phyloP scores from a whole-genome alignment of 2,113 vertebrate genomes.

The Carassius gibelio region DNA sequence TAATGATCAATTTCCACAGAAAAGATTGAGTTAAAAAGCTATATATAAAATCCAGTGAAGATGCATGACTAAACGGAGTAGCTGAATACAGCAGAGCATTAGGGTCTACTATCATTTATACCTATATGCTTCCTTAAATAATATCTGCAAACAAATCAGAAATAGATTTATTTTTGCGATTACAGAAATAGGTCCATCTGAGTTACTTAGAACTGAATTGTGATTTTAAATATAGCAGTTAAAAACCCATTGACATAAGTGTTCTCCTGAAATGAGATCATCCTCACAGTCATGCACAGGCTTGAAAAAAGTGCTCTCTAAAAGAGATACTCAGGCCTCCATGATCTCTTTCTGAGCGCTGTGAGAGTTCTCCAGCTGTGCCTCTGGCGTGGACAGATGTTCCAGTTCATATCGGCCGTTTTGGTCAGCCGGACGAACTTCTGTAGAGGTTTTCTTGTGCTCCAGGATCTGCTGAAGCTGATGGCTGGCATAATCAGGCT shows the following conservation, averaged over 20 bases:
- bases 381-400: slow-evolving; percentile 85
- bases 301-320: neutral
- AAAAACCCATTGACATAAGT: neutral
- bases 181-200: neutral
- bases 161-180: neutral
- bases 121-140: neutral
- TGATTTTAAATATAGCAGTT: neutral
- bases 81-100: neutral
- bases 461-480: slow-evolving; percentile 94
- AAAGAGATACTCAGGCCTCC: slow-evolving; percentile 64
- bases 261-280: neutral
- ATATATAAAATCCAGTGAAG: slow-evolving; percentile 17
- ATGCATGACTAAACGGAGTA: neutral
- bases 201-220: neutral
- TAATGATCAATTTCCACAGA: neutral
- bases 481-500: slow-evolving; percentile 84
- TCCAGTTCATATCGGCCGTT: slow-evolving; percentile 88
- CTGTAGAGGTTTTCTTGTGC: slow-evolving; percentile 77
- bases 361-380: slow-evolving; percentile 47
- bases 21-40: neutral
- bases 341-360: slow-evolving; percentile 64
- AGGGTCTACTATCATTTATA: neutral
- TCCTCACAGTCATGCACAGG: neutral
- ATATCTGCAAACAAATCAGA: neutral
- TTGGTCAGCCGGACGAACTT: slow-evolving; percentile 60